These are phyloP conservation scores for Cerceris ruficornis DNA, from an alignment of 2,888 invertebrate genomes.

Conservation along the genomic window DNA sequence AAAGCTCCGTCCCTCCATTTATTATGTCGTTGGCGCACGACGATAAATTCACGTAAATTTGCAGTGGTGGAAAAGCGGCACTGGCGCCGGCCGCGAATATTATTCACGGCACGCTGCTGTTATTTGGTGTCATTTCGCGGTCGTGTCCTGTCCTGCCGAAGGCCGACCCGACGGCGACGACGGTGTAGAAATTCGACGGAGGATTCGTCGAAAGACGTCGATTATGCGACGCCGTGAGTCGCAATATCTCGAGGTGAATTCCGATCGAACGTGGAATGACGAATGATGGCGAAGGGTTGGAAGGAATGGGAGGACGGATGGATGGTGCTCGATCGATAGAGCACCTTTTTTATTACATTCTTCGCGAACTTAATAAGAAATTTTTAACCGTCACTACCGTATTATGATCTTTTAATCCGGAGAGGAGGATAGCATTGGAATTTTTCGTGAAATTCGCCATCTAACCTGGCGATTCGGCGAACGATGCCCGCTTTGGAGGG, in stretches of 20 bases:
- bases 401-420: slow-evolving; percentile 1
- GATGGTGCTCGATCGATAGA: slow-evolving; percentile 13
- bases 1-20: slow-evolving; percentile 57
- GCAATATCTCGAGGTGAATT: slow-evolving; percentile 34
- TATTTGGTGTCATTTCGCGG: slow-evolving; percentile 59
- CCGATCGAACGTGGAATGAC: slow-evolving; percentile 37
- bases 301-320: background rate
- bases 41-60: slow-evolving; percentile 66
- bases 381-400: background rate
- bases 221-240: slow-evolving; percentile 33
- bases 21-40: slow-evolving; percentile 58
- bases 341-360: slow-evolving; percentile 6
- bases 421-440: background rate
- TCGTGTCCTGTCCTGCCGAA: slow-evolving; percentile 24
- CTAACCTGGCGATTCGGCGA: background rate
- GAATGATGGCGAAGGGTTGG: slow-evolving; percentile 1
- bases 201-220: slow-evolving; percentile 48
- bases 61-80: slow-evolving; percentile 50
- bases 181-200: slow-evolving; percentile 36
- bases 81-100: slow-evolving; percentile 53
- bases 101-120: slow-evolving; percentile 65
- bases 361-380: background rate
- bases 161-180: background rate
- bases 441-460: background rate
- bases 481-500: background rate